phyloP scores from a whole-genome alignment of 2,113 vertebrate species.

The Poecile atricapillus region DNA sequence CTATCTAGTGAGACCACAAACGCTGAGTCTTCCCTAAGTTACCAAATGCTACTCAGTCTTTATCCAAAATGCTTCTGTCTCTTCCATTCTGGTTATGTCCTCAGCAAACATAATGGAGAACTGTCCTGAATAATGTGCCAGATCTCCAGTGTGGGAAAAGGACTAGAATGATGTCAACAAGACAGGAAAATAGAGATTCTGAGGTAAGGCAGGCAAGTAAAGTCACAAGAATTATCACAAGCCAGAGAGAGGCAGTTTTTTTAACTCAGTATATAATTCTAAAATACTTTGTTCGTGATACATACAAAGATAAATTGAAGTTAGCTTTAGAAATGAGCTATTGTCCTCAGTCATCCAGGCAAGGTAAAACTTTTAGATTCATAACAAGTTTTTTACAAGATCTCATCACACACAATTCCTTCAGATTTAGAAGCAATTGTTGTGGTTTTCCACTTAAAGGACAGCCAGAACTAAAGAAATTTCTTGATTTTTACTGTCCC shows the following conservation, averaged over 20 bases:
- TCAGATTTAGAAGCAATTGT: constrained; percentile 25
- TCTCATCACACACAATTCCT: constrained; percentile 2
- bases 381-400: constrained; percentile 33
- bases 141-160: not conserved
- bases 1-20: not conserved
- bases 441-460: not conserved
- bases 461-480: not conserved
- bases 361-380: constrained; percentile 40
- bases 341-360: not conserved
- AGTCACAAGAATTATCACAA: not conserved
- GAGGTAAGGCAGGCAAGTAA: not conserved
- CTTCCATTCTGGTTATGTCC: not conserved
- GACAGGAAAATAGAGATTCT: not conserved
- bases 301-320: not conserved
- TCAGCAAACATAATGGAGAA: not conserved
- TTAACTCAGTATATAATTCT: not conserved
- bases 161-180: not conserved
- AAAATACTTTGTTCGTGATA: not conserved
- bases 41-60: not conserved
- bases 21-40: not conserved
- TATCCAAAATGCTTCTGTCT: not conserved
- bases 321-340: constrained; percentile 4
- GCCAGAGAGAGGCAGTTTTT: not conserved
- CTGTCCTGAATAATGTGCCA: not conserved
- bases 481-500: constrained; percentile 32